These are phyloP conservation scores for Eubucco bourcierii DNA, from an alignment of 2,113 vertebrate genomes.

Conservation along the genomic window DNA sequence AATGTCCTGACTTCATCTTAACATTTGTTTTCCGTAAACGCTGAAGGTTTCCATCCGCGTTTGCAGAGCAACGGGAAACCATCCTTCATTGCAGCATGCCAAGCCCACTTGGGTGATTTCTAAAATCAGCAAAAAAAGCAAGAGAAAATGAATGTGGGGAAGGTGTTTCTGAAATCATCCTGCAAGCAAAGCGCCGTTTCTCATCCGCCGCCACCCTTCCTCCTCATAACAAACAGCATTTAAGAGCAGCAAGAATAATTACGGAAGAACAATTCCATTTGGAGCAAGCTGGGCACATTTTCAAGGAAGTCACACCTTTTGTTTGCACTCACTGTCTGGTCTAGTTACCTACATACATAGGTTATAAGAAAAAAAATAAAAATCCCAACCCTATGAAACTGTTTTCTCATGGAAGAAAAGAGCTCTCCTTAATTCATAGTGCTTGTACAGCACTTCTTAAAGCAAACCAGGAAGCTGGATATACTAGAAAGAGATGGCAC, in stretches of 20 bases:
- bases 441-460: not conserved
- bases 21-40: constrained; percentile 31
- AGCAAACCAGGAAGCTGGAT: not conserved
- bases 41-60: not conserved
- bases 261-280: not conserved
- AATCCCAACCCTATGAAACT: not conserved
- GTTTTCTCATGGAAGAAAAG: not conserved
- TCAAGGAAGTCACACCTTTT: not conserved
- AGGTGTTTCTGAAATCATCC: not conserved
- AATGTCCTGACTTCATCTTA: constrained; percentile 42
- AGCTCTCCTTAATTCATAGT: not conserved
- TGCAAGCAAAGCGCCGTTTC: constrained; percentile 6
- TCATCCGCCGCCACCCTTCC: not conserved
- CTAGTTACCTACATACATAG: not conserved
- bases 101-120: not conserved
- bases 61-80: not conserved
- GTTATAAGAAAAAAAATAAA: not conserved
- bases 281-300: not conserved
- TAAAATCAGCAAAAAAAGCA: constrained; percentile 6
- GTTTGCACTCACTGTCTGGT: not conserved
- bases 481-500: not conserved
- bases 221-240: not conserved
- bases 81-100: not conserved
- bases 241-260: not conserved
- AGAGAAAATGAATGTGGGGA: constrained; percentile 12